Conservation (phyloP, 2,888 invertebrate genomes). For the Drosophila percnosoma region DNA sequence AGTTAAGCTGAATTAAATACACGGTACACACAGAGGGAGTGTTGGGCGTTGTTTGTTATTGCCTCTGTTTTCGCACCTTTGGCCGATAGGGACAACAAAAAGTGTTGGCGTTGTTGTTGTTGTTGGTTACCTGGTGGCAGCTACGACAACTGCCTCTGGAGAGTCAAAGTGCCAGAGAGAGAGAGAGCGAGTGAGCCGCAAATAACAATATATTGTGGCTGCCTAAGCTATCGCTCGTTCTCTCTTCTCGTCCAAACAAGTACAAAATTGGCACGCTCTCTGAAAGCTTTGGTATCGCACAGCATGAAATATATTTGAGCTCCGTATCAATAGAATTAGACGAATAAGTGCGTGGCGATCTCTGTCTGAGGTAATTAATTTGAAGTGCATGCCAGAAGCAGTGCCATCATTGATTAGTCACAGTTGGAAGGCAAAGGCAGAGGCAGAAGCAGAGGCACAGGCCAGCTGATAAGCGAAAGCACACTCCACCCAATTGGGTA, state of each 20-base stretch:
- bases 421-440: constrained; percentile 15
- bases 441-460: neutral
- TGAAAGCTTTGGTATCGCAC: constrained; percentile 21
- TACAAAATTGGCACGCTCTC: constrained; percentile 14
- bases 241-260: neutral
- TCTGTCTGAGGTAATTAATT: constrained; percentile 54
- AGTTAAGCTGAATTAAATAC: constrained; percentile 68
- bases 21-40: constrained; percentile 23
- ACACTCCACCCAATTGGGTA: constrained; percentile 77
- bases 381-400: constrained; percentile 51
- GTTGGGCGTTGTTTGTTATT: constrained; percentile 49
- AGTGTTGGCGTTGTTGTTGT: constrained; percentile 21
- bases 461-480: constrained; percentile 62
- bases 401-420: constrained; percentile 57
- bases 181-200: constrained; percentile 12
- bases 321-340: constrained; percentile 58
- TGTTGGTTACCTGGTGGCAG: constrained; percentile 41
- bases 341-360: constrained; percentile 48
- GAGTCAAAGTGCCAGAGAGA: neutral
- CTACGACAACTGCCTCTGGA: constrained; percentile 16
- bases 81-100: constrained; percentile 23
- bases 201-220: constrained; percentile 45
- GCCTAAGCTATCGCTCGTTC: neutral
- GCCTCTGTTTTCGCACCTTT: constrained; percentile 61
- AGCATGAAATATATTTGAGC: constrained; percentile 40